Evolutionary conservation across 2,888 invertebrate genomes (phyloP), one percentile per base, ranked within the genome.

Genomic region (Reticulitermes lucifugus): DNA sequence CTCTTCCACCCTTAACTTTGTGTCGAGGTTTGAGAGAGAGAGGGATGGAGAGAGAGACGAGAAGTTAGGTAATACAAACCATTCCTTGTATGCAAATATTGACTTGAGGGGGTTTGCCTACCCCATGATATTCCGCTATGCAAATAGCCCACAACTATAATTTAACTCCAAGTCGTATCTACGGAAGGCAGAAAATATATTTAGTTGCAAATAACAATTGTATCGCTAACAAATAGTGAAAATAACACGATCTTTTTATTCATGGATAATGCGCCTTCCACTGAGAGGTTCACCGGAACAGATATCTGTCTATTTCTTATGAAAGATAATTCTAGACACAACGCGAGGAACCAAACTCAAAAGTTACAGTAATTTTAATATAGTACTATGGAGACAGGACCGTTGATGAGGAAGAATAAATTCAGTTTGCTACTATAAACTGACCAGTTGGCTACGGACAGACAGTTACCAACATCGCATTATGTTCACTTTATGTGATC

Each of bases 51-150:
- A 35, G 65, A 12, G 6, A 10, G 25, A 65, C 12, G 65, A 51
- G n/a, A 46, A 77, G 41, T 35, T 77, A n/a, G 9, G n/a, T 77
- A 46, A 77, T 77, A 51, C 77, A 77, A 77, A 77, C 77, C 77
- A 43, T 46, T 83, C 46, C 43, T 46, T 65, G 82, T 46, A 22
- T 43, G 82, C 70, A 83, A 83, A 83, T 83, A 83, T 83, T 83
- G 82, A 83, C 82, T 83, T 29, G 41, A 12, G 60, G 41, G n/a
- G 60, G 41, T 81, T 81, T 83, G 82, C 82, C 71, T 60, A 81
- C 81, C 60, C 46, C 35, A 70, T 25, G 70, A 83, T 83, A 83
- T 59, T 46, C 70, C 71, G 14, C 82, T 41, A 46, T n/a, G 60
- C 60, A 77, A 77, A 77, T 46, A 77, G 21, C 77, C 77, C 46